Conservation (phyloP, 2,888 invertebrate species). For the Spisula subtruncata region DNA sequence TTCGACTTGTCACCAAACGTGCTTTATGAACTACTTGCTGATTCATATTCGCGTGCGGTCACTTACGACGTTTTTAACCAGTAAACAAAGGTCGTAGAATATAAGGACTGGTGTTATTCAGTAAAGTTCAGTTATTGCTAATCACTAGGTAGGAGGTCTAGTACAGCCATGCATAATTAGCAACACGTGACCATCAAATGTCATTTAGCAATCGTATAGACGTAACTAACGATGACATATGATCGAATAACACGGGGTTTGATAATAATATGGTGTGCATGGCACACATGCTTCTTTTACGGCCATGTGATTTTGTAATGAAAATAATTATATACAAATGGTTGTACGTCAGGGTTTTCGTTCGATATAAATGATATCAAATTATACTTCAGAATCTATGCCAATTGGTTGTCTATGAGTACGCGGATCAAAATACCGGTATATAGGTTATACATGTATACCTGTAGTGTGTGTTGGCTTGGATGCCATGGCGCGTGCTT, state of each 20-base stretch:
- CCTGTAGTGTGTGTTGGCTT: too few relatives aligned
- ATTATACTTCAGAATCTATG: too few relatives aligned
- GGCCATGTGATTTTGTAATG: not conserved
- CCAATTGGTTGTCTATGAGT: too few relatives aligned
- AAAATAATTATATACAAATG: too few relatives aligned
- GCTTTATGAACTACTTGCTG: not conserved
- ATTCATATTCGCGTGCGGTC: not conserved
- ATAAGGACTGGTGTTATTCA: not conserved
- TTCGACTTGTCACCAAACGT: not conserved
- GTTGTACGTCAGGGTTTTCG: too few relatives aligned
- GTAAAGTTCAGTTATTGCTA: not conserved
- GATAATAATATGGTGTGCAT: not conserved
- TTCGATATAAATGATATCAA: too few relatives aligned
- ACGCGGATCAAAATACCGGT: too few relatives aligned
- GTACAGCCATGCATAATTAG: not conserved
- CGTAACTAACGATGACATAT: not conserved
- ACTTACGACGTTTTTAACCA: not conserved
- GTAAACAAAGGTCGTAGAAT: not conserved
- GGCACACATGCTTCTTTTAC: not conserved
- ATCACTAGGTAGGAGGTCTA: not conserved
- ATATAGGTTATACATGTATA: too few relatives aligned
- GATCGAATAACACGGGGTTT: not conserved
- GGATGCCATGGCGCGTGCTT: too few relatives aligned
- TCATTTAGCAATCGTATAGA: not conserved
- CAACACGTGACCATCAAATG: not conserved